Conservation (phyloP, 2,113 vertebrate species). For the Syngnathoides biaculeatus region DNA sequence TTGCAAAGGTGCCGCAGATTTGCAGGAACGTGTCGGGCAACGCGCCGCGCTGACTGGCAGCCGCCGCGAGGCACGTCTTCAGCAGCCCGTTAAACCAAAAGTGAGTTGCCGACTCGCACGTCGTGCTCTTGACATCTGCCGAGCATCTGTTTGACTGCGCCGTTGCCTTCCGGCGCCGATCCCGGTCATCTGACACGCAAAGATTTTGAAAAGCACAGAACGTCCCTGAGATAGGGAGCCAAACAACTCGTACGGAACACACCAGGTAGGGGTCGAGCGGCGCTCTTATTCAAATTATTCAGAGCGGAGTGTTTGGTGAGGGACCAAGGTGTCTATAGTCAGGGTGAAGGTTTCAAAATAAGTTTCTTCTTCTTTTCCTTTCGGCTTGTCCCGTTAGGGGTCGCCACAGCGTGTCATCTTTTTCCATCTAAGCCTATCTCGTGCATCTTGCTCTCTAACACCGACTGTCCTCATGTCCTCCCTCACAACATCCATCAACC, state of each 20-base stretch:
- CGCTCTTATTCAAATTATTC: no score
- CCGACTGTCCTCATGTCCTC: no score
- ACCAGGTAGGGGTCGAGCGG: not conserved
- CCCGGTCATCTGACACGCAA: conserved; percentile 29
- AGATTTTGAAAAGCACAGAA: conserved; percentile 36
- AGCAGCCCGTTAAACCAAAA: conserved; percentile 46
- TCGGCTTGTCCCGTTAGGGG: no score
- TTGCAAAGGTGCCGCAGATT: not conserved
- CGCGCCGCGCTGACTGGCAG: not conserved
- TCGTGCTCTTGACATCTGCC: conserved; percentile 57
- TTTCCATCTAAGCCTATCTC: no score
- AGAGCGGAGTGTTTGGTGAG: no score
- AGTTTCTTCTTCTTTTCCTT: no score
- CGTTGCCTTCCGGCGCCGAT: conserved; percentile 14
- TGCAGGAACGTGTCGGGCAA: not conserved
- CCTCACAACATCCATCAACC: no score
- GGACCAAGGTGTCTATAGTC: no score
- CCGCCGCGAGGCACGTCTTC: conserved; percentile 31
- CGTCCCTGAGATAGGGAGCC: conserved; percentile 22
- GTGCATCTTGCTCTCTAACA: no score
- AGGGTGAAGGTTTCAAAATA: no score
- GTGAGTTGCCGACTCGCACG: conserved; percentile 22
- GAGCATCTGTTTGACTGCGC: conserved; percentile 40
- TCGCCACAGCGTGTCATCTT: no score
- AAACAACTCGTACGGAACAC: not conserved